A percentile compares a stretch with the other conserved stretches of the same genome.
Evolutionary conservation across 2,797 vertebrate species (phyloP).

Genomic region (Todus mexicanus): DNA sequence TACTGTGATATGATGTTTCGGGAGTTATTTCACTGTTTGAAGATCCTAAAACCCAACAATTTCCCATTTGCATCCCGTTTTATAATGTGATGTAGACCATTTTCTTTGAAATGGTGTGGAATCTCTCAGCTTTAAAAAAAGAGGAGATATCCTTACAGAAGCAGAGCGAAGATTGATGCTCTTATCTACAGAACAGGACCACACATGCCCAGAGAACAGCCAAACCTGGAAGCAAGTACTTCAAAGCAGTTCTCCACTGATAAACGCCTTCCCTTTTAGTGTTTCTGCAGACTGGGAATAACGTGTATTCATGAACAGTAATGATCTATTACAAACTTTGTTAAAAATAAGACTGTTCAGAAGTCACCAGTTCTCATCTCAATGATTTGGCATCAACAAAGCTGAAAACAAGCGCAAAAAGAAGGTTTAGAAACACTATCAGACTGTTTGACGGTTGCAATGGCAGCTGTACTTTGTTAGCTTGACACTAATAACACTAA

Average conservation of each 20-base stretch:
- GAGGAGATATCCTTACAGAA: not conserved
- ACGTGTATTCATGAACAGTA: not conserved
- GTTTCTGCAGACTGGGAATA: not conserved
- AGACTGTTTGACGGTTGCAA: not conserved
- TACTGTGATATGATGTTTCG: not conserved
- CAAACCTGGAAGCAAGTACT: not conserved
- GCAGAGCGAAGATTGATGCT: not conserved
- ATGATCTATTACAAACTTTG: not conserved
- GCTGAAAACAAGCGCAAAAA: slow-evolving; percentile 13
- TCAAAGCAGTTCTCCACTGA: slow-evolving; percentile 53
- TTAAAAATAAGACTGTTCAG: slow-evolving; percentile 8
- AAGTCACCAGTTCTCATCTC: not conserved
- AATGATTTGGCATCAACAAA: not conserved
- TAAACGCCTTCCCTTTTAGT: not conserved
- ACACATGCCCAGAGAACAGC: not conserved
- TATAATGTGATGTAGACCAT: not conserved
- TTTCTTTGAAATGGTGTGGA: not conserved
- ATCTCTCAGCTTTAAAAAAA: not conserved
- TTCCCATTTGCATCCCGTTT: not conserved
- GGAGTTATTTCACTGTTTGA: not conserved
- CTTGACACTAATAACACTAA: not conserved
- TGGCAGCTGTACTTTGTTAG: not conserved
- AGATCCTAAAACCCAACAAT: not conserved
- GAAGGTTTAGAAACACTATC: not conserved
- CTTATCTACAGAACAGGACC: not conserved